Evolutionary conservation across 2,888 invertebrate genomes (phyloP).

Genomic region (Drosophila helvetica): DNA sequence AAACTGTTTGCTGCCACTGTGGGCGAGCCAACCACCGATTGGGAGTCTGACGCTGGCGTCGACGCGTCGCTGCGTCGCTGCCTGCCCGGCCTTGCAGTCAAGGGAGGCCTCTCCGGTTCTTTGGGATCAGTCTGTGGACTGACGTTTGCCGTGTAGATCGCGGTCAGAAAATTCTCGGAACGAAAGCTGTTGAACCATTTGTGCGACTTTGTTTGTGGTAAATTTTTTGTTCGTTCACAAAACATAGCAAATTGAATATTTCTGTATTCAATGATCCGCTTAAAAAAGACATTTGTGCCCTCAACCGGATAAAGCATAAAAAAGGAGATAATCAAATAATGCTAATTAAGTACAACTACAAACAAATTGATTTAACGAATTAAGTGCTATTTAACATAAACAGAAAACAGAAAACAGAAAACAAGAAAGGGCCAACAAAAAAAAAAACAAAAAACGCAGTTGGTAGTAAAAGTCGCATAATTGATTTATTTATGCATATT

Average conservation of each 20-base stretch:
- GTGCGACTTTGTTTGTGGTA: constrained; percentile 28
- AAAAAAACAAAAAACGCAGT: constrained; percentile 16
- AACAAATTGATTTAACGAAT: constrained; percentile 29
- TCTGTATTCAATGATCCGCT: background rate
- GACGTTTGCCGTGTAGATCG: constrained; percentile 55
- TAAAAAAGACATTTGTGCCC: background rate
- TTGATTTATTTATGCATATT: constrained; percentile 33
- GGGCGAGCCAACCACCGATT: background rate
- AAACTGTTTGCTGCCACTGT: background rate
- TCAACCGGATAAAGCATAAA: background rate
- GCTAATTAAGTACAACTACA: constrained; percentile 29
- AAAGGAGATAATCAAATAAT: constrained; percentile 8
- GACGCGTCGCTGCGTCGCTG: constrained; percentile 1
- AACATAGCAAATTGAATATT: background rate
- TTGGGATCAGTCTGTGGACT: constrained; percentile 67
- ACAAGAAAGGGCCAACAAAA: constrained; percentile 16
- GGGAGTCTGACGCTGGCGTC: constrained; percentile 18
- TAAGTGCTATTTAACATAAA: constrained; percentile 23
- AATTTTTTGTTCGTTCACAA: background rate
- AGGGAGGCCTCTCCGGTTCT: constrained; percentile 36
- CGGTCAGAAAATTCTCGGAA: constrained; percentile 7
- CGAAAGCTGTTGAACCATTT: background rate
- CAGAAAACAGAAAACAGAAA: constrained; percentile 12
- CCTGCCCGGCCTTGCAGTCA: constrained; percentile 15
- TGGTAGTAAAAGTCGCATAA: constrained; percentile 42